A percentile compares a stretch with the other conserved stretches of the same genome.
Conservation (phyloP, 2,888 invertebrate genomes). For the Hyposoter dolosus region DNA sequence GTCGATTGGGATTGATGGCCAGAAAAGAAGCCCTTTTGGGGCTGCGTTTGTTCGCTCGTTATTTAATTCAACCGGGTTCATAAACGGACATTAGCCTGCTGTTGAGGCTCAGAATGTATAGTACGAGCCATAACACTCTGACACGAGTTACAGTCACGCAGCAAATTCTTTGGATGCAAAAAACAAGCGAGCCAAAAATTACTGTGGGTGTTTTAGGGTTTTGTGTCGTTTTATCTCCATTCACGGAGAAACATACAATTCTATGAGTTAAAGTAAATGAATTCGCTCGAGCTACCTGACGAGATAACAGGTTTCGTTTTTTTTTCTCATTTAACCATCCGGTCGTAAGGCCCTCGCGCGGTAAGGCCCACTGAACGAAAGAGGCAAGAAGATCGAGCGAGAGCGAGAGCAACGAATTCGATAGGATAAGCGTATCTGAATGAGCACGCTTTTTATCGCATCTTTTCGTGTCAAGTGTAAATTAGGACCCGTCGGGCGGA, state of each 20-base stretch:
- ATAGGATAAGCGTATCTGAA: slow-evolving; percentile 77
- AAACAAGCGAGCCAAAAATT: background rate
- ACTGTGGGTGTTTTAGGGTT: background rate
- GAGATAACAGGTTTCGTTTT: slow-evolving; percentile 75
- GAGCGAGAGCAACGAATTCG: slow-evolving; percentile 57
- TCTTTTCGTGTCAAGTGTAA: slow-evolving; percentile 80
- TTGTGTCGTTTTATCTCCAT: slow-evolving; percentile 27
- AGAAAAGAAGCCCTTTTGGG: slow-evolving; percentile 57
- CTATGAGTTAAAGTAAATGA: slow-evolving; percentile 62
- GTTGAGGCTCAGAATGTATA: slow-evolving; percentile 2
- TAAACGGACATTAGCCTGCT: slow-evolving; percentile 32
- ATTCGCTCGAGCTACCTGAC: slow-evolving; percentile 74
- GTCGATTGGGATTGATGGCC: slow-evolving; percentile 58
- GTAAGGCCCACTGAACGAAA: background rate
- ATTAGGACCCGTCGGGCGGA: slow-evolving; percentile 67
- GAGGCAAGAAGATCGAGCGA: slow-evolving; percentile 12
- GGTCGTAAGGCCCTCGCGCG: slow-evolving; percentile 38
- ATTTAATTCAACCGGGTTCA: slow-evolving; percentile 66
- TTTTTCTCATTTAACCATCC: slow-evolving; percentile 37
- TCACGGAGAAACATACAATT: slow-evolving; percentile 42
- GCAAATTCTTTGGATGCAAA: background rate
- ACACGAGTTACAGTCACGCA: background rate
- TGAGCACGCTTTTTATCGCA: slow-evolving; percentile 74
- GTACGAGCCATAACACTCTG: slow-evolving; percentile 17
- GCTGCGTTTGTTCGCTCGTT: slow-evolving; percentile 61